Percentiles rank a stretch among this genome's conserved stretches.
Evolutionary conservation across 1,140 invertebrate genomes (phyloP).

Genomic region (Drosophila murphyi): DNA sequence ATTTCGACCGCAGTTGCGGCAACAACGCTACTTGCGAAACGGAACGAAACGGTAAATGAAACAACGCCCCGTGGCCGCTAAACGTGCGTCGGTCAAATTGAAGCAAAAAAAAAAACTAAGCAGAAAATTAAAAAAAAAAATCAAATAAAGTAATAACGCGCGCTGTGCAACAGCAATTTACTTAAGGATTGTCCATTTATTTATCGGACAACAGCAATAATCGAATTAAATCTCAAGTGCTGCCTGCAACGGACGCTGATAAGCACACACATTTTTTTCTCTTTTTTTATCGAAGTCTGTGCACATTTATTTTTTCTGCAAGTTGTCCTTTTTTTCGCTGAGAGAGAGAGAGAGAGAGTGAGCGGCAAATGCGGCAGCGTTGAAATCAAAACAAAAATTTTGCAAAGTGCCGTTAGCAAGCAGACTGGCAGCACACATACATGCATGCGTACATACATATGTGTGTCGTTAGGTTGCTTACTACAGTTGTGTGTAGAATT

Average conservation of each 20-base stretch:
- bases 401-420: conserved; percentile 6
- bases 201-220: not conserved
- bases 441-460: not conserved
- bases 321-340: conserved; percentile 9
- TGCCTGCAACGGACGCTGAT: not conserved
- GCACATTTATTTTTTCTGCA: conserved; percentile 21
- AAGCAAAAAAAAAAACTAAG: conserved; percentile 17
- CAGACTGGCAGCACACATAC: not conserved
- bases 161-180: conserved; percentile 22
- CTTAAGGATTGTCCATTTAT: conserved; percentile 19
- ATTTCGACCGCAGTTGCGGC: conserved; percentile 54
- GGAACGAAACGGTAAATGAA: conserved; percentile 76
- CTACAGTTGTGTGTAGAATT: conserved; percentile 34
- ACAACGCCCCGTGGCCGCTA: conserved; percentile 66
- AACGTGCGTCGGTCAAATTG: conserved; percentile 51
- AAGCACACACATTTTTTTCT: conserved; percentile 1
- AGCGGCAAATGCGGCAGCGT: conserved; percentile 29
- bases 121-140: conserved; percentile 16
- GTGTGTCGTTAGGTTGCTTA: conserved; percentile 6
- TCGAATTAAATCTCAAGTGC: conserved; percentile 25
- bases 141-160: conserved; percentile 13
- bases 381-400: conserved; percentile 47
- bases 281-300: conserved; percentile 30
- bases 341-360: conserved; percentile 8
- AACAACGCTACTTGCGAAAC: conserved; percentile 65